phyloP scores from a whole-genome alignment of 2,797 vertebrate genomes.

The Fratercula arctica region DNA sequence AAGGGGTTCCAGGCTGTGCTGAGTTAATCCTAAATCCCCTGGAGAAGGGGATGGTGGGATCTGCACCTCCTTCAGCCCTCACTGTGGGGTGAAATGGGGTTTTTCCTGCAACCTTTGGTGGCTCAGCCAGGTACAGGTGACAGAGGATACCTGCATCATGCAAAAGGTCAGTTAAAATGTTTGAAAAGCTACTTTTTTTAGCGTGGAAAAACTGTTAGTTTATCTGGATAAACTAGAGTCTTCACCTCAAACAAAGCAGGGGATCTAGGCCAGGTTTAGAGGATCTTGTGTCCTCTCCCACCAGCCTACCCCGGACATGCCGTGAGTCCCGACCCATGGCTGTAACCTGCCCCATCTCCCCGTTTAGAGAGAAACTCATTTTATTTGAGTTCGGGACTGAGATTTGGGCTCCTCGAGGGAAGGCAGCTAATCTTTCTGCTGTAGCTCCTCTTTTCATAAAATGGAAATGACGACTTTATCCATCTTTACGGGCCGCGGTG shows the following conservation, averaged over 20 bases:
- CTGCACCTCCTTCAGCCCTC: neutral
- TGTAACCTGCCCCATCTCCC: neutral
- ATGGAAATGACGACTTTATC: slow-evolving; percentile 17
- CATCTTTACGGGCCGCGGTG: neutral
- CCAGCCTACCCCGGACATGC: neutral
- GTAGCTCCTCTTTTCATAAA: slow-evolving; percentile 3
- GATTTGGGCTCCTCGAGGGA: neutral
- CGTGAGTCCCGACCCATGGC: neutral
- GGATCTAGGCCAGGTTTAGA: neutral
- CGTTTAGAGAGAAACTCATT: neutral
- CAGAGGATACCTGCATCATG: neutral
- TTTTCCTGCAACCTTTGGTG: neutral
- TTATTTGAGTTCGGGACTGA: neutral
- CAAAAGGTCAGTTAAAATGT: neutral
- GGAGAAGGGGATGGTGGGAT: neutral
- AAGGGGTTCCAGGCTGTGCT: neutral
- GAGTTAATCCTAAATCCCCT: neutral
- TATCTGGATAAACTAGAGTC: neutral
- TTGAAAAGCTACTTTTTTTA: neutral
- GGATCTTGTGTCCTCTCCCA: neutral
- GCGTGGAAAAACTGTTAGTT: neutral
- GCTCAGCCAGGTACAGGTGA: neutral
- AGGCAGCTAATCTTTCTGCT: slow-evolving; percentile 1
- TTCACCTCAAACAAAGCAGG: neutral
- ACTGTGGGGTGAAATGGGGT: fast-evolving